Evolutionary conservation across 2,113 vertebrate species (phyloP), one percentile per base, ranked within the genome.

Genomic region (Orthonyx spaldingii): DNA sequence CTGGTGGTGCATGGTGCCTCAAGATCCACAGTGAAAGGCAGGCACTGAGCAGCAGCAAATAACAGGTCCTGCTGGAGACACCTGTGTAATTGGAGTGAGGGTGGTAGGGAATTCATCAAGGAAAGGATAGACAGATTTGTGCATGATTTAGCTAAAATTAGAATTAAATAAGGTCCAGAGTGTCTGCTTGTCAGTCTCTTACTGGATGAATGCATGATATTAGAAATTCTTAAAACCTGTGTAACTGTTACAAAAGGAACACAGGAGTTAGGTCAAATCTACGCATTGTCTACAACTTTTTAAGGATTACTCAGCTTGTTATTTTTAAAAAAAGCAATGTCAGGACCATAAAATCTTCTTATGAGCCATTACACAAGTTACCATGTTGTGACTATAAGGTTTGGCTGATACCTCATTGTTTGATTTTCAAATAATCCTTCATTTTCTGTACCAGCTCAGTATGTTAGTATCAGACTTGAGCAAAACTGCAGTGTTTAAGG

Each of bases 271-370:
- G 26, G 60, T 82, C 19, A 66, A 93, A 82, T 61, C 20, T 77
- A n/a, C 32, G 82, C 23, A 76, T 35, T 80, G 66, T 50, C 49
- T 65, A 49, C 23, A 42, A 46, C 8, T 52, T 69, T 85, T 85
- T 32, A 64, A 68, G 61, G n/a, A 85, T 89, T 91, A 57, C 4
- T 28, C 30, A 65, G 28, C 14, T 71, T 72, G 22, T 56, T 83
- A 57, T 94, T 91, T 71, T 76, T 44, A 72, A 89, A 64, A 78
- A 94, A 89, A 69, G 7, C 14, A 59, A 72, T 66, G 37, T 30
- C 55, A 80, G 55, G 16, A 53, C 39, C 3, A 1, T 61, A 86
- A 82, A 96, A 35, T 59, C 42, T 86, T 52, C 74, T 90, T 93
- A 77, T 2, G 1, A 77, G 21, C 59, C 66, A 70, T 76, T 88